Base-by-base conservation (phyloP, 2,113 vertebrate genomes). In the Hiodon alosoides region DNA sequence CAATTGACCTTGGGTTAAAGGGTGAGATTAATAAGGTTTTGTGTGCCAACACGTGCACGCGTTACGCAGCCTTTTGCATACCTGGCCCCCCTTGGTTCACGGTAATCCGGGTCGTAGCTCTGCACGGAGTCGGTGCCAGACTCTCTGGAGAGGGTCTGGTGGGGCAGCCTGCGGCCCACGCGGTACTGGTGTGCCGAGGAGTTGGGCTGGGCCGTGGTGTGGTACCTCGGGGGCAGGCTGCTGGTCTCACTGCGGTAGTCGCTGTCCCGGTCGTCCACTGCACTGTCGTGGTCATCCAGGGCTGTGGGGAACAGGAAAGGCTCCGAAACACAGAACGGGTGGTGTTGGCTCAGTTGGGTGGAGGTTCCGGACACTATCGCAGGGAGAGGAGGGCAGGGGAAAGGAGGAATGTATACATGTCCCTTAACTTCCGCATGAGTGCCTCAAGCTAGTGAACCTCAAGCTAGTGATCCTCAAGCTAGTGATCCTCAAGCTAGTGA, bases 211-310 rank as follows among this genome's bases (percentile, higher is more conserved):
- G 86, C 83, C 0, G 94, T 93, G 3, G 91, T 95, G 84, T 95
- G 91, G 83, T 89, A 96, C 0, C 88, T 93, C 10, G 93, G 94
- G 1, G 96, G 97, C 55, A 93, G 81, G 85, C 91, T 91, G 83
- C 94, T 93, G 4, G 90, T 92, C 85, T 99, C 97, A 1, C 95
- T 95, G 77, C 94, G 94, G 77, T 95, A 98, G 87, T 98, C 95
- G 2, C 96, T 98, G 74, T 98, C 94, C 62, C 93, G 84, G 76
- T 95, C 94, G 17, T 96, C 94, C 73, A 95, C 86, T 0, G 94
- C 91, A 48, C 94, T 95, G 78, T 96, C 97, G 1, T 91, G 93
- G 72, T 98, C 97, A 83, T 98, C 96, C 4, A 91, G 90, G 53
- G 92, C 97, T 99, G 64, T 11, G 48, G 76, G 48, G 76, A 14